Evolutionary conservation across 2,888 invertebrate genomes (phyloP).

Genomic region (Trachelus tabidus): DNA sequence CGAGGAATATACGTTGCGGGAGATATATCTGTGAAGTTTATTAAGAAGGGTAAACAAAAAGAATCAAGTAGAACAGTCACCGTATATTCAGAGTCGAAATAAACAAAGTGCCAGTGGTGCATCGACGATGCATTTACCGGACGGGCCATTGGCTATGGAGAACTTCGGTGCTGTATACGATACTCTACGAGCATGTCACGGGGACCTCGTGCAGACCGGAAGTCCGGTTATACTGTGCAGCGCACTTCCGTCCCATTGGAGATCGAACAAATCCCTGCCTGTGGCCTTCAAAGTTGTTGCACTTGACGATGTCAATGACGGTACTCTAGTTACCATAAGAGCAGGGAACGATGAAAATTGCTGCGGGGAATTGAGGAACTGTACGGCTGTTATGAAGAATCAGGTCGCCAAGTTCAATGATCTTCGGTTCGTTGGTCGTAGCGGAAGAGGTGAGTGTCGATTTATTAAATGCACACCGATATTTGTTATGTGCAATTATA

Average conservation of each 20-base stretch:
- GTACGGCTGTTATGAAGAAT: constrained; percentile 95
- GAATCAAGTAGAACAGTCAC: neutral
- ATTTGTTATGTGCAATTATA: neutral
- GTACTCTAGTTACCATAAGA: constrained; percentile 91
- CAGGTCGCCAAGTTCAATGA: constrained; percentile 99
- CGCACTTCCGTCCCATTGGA: constrained; percentile 94
- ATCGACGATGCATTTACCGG: constrained; percentile 75
- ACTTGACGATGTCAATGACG: constrained; percentile 92
- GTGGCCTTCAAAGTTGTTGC: constrained; percentile 96
- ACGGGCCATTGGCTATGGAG: constrained; percentile 77
- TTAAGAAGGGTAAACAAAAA: neutral
- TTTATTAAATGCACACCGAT: neutral
- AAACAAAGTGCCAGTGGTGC: neutral
- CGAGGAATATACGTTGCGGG: neutral
- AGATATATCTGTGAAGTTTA: neutral
- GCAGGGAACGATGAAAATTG: constrained; percentile 99
- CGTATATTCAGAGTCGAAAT: neutral
- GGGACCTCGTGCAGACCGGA: constrained; percentile 94
- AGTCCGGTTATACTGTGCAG: constrained; percentile 96
- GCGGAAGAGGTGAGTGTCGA: constrained; percentile 83
- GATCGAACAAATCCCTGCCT: constrained; percentile 96
- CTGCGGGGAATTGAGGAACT: constrained; percentile 94
- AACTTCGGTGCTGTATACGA: constrained; percentile 82
- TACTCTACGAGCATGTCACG: constrained; percentile 87
- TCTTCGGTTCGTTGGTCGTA: constrained; percentile 95